Evolutionary conservation across 2,797 vertebrate genomes (phyloP).

Genomic region (Naso thynnoides): DNA sequence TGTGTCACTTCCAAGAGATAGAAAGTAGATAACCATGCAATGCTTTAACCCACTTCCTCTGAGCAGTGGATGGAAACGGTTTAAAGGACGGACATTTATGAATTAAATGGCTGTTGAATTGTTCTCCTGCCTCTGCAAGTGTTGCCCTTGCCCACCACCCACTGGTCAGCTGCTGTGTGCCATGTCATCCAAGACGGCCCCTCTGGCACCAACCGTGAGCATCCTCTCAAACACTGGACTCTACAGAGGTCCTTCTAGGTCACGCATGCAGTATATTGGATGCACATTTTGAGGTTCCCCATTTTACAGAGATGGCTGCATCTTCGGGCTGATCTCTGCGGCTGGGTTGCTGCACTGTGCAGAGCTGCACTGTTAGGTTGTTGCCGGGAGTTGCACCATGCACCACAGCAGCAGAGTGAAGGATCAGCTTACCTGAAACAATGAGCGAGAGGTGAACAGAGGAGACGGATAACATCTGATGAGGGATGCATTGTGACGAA

Average conservation of each 20-base stretch:
- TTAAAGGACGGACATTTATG: background rate
- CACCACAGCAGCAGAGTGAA: constrained; percentile 20
- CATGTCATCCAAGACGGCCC: constrained; percentile 34
- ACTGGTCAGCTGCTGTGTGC: constrained; percentile 40
- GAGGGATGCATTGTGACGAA: constrained; percentile 21
- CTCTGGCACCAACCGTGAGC: background rate
- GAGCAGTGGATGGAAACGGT: constrained; percentile 5
- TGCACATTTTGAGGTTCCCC: constrained; percentile 37
- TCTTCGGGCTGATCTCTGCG: constrained; percentile 15
- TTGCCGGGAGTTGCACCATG: constrained; percentile 8
- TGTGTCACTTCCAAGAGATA: background rate
- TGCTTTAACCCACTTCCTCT: constrained; percentile 2
- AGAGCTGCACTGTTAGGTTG: constrained; percentile 23
- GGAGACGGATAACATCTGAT: constrained; percentile 5
- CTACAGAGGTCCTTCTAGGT: constrained; percentile 17
- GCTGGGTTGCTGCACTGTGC: constrained; percentile 31
- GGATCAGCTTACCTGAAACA: constrained; percentile 52
- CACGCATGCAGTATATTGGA: background rate
- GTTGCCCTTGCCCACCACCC: constrained; percentile 9
- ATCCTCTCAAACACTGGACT: background rate
- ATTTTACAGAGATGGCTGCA: constrained; percentile 8
- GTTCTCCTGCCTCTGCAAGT: background rate
- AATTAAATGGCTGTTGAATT: constrained; percentile 2
- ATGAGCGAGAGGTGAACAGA: constrained; percentile 7
- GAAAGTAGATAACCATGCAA: background rate